phyloP scores from a whole-genome alignment of 2,888 invertebrate species.

The Stegophylla sp. region DNA sequence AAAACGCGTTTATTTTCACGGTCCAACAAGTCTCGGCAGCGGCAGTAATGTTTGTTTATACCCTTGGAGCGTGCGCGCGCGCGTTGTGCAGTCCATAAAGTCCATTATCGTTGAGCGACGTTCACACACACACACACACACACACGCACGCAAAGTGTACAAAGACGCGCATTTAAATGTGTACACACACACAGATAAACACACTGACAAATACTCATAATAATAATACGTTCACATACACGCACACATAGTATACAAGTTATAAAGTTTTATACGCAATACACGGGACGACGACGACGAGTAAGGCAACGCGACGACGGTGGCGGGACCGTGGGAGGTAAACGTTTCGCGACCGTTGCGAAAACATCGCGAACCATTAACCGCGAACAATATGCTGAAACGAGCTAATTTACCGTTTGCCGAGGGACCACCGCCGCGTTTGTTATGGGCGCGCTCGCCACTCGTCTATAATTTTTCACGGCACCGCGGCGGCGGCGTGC shows the following conservation, averaged over 20 bases:
- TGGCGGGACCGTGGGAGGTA: constrained; percentile 55
- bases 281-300: not conserved
- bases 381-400: constrained; percentile 58
- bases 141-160: too few relatives aligned
- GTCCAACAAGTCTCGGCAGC: constrained; percentile 16
- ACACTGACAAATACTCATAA: too few relatives aligned
- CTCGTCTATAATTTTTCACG: constrained; percentile 48
- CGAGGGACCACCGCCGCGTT: constrained; percentile 31
- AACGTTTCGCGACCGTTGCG: constrained; percentile 47
- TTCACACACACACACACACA: not conserved
- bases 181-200: not conserved
- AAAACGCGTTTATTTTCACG: constrained; percentile 17
- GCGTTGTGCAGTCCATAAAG: too few relatives aligned
- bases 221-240: not conserved
- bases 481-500: constrained; percentile 20
- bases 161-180: too few relatives aligned
- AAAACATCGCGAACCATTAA: constrained; percentile 59
- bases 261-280: too few relatives aligned
- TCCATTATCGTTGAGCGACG: too few relatives aligned
- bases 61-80: not conserved
- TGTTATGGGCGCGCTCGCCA: constrained; percentile 42
- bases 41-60: not conserved
- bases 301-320: not conserved
- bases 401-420: constrained; percentile 53
- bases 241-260: not conserved